phyloP scores from a whole-genome alignment of 35 echinoderm and acorn worm species.

The Ophioderma brevispina region DNA sequence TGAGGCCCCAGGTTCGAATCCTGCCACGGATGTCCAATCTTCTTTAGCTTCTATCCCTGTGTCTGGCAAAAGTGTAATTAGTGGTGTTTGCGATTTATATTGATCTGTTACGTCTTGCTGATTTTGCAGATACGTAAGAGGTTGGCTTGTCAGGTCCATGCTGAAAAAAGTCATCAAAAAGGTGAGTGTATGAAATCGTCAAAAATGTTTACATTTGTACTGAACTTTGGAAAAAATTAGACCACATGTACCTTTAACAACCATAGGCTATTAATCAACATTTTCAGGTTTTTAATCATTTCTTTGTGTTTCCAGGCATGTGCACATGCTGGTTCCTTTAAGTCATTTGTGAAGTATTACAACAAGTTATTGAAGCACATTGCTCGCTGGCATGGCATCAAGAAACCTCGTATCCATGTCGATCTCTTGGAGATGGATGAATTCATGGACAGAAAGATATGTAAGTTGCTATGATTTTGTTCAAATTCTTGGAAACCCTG shows the following conservation, averaged over 20 bases:
- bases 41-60: too few relatives aligned
- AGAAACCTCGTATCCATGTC: slow-evolving; percentile 75
- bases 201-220: too few relatives aligned
- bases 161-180: slow-evolving; percentile 75
- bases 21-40: too few relatives aligned
- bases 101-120: neutral
- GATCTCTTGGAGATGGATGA: slow-evolving; percentile 86
- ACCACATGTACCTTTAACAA: too few relatives aligned
- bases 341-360: slow-evolving; percentile 81
- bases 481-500: too few relatives aligned
- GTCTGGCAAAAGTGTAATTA: too few relatives aligned
- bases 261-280: too few relatives aligned
- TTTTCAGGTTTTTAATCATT: neutral
- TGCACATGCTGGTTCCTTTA: slow-evolving; percentile 81
- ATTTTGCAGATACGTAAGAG: slow-evolving; percentile 53
- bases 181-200: slow-evolving; percentile 21
- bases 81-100: too few relatives aligned
- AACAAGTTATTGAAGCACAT: slow-evolving; percentile 64
- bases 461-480: slow-evolving; percentile 40
- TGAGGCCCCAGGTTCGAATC: too few relatives aligned
- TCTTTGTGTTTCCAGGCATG: slow-evolving; percentile 41
- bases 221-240: too few relatives aligned
- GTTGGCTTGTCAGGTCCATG: slow-evolving; percentile 68
- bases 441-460: slow-evolving; percentile 94
- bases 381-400: slow-evolving; percentile 82